phyloP scores from a whole-genome alignment of 2,797 vertebrate genomes.

The Anabacerthia variegaticeps region DNA sequence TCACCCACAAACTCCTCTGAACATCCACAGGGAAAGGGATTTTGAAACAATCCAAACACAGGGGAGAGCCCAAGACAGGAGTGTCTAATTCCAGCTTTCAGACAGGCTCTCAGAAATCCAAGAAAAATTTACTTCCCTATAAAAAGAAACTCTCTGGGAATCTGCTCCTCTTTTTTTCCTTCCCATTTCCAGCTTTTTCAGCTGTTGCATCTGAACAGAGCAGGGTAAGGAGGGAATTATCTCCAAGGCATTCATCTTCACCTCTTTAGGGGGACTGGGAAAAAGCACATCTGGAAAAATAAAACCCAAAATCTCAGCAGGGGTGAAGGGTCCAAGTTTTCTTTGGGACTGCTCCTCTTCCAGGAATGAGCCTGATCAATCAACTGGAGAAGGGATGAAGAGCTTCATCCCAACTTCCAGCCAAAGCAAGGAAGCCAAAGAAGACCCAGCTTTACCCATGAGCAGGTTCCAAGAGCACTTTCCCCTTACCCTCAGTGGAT shows the following conservation, averaged over 20 bases:
- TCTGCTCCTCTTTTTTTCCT: not conserved
- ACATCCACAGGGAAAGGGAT: not conserved
- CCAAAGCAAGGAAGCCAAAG: not conserved
- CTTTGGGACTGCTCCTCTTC: not conserved
- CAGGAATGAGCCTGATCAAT: not conserved
- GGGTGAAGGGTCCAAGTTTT: not conserved
- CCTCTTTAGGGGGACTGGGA: not conserved
- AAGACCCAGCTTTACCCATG: not conserved
- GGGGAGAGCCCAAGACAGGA: not conserved
- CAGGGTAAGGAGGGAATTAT: not conserved
- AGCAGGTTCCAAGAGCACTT: not conserved
- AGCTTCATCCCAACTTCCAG: not conserved
- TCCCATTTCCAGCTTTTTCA: not conserved
- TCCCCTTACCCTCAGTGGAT: fast-evolving
- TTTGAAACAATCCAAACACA: not conserved
- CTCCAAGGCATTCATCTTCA: not conserved
- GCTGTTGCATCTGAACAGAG: not conserved
- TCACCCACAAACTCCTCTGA: not conserved
- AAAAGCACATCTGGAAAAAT: not conserved
- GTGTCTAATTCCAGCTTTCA: not conserved
- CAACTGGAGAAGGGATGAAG: not conserved
- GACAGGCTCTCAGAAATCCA: not conserved
- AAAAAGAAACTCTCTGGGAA: not conserved
- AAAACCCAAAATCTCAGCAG: not conserved
- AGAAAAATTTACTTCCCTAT: not conserved